Conservation (phyloP, 2,113 vertebrate genomes). For the Polypterus bichir region DNA sequence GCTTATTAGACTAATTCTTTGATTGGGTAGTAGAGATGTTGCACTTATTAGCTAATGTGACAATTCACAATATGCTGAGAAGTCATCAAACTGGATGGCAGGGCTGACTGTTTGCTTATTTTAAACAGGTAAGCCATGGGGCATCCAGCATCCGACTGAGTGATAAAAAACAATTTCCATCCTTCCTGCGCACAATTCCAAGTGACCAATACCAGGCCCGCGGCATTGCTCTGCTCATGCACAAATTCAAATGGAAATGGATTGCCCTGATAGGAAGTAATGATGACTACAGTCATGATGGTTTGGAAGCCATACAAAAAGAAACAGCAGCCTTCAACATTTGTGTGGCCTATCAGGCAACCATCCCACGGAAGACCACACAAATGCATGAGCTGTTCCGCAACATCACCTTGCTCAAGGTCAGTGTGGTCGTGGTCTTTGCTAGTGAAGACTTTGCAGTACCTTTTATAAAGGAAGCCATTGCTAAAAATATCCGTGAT, state of each 20-base stretch:
- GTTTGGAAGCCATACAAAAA: constrained; percentile 31
- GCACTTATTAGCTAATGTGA: too few species aligned
- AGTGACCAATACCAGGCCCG: constrained; percentile 49
- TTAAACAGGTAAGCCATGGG: constrained; percentile 57
- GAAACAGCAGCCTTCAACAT: constrained; percentile 19
- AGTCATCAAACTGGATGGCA: too few species aligned
- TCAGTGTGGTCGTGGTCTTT: constrained; percentile 42
- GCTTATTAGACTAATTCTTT: too few species aligned
- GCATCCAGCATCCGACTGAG: constrained; percentile 43
- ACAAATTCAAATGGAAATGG: constrained; percentile 63
- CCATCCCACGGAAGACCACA: background rate
- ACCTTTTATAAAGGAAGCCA: constrained; percentile 41
- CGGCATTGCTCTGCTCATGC: constrained; percentile 45
- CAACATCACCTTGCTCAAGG: constrained; percentile 28
- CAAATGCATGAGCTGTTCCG: constrained; percentile 29
- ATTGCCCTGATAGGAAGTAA: constrained; percentile 49
- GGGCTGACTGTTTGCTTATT: background rate
- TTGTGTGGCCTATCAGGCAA: constrained; percentile 51
- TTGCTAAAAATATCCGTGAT: constrained; percentile 42
- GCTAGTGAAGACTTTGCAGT: constrained; percentile 6
- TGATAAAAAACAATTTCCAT: constrained; percentile 46
- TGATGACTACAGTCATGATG: constrained; percentile 36
- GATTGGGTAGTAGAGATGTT: too few species aligned
- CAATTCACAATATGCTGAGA: too few species aligned
- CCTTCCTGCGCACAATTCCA: constrained; percentile 61